Percentiles rank a stretch among this genome's conserved stretches.
These are phyloP conservation scores for Neolamprologus devosi DNA, from an alignment of 2,113 vertebrate genomes.

Conservation along the genomic window DNA sequence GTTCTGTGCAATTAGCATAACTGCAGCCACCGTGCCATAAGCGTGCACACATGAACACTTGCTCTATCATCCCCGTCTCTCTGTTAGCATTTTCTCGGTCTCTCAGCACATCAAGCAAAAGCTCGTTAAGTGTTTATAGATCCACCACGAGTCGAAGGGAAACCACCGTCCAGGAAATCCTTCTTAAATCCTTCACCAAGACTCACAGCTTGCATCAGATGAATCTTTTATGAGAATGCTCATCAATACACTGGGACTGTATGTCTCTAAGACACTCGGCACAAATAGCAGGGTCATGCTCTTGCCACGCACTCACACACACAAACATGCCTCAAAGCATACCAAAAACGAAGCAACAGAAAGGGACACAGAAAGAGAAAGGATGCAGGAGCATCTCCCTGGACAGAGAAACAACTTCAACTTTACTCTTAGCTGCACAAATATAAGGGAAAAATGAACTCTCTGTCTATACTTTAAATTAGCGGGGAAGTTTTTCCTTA, in stretches of 20 bases:
- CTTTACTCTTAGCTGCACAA: background rate
- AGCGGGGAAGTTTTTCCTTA: background rate
- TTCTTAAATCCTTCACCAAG: background rate
- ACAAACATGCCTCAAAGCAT: background rate
- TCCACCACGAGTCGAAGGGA: background rate
- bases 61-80: background rate
- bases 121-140: background rate
- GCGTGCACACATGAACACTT: background rate
- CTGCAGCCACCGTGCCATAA: background rate
- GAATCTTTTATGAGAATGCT: constrained; percentile 15
- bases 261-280: background rate
- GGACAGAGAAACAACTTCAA: background rate
- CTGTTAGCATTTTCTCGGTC: background rate
- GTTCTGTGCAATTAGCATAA: constrained; percentile 3
- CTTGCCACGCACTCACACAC: background rate
- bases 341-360: background rate
- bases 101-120: background rate
- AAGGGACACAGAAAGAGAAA: background rate
- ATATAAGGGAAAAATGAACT: background rate
- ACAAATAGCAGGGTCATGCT: background rate
- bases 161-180: background rate
- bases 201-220: constrained; percentile 9
- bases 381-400: background rate
- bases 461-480: background rate
- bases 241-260: background rate